These are phyloP conservation scores for Heterohyrax brucei DNA, from an alignment of 2,797 vertebrate genomes.

Conservation along the genomic window DNA sequence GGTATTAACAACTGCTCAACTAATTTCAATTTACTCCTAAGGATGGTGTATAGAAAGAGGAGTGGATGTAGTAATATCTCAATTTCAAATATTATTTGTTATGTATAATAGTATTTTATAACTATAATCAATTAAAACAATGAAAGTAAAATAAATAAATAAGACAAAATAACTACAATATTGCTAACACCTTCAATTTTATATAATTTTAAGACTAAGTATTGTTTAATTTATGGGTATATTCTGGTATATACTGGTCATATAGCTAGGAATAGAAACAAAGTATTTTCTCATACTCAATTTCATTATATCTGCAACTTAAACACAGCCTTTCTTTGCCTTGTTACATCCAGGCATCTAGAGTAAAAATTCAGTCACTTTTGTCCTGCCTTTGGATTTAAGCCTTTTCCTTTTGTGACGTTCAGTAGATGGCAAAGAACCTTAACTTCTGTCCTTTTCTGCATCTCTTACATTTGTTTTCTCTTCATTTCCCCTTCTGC, in stretches of 20 bases:
- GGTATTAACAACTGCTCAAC: neutral
- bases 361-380: neutral
- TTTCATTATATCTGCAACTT: neutral
- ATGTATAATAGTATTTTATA: neutral
- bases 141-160: constrained; percentile 26
- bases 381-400: neutral
- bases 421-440: neutral
- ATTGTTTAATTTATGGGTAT: neutral
- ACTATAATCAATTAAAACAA: constrained; percentile 34
- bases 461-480: neutral
- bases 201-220: neutral
- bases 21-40: constrained; percentile 35
- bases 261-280: neutral
- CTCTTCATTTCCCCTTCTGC: neutral
- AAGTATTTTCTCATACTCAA: neutral
- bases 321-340: neutral
- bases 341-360: neutral
- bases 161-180: neutral
- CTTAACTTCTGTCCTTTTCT: neutral
- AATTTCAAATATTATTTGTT: constrained; percentile 15
- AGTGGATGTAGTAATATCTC: neutral
- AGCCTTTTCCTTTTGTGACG: neutral
- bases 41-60: neutral
- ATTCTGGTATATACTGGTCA: neutral
- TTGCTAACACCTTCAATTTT: neutral